Evolutionary conservation across 2,888 invertebrate species (phyloP).

Genomic region (Pteria penguin): DNA sequence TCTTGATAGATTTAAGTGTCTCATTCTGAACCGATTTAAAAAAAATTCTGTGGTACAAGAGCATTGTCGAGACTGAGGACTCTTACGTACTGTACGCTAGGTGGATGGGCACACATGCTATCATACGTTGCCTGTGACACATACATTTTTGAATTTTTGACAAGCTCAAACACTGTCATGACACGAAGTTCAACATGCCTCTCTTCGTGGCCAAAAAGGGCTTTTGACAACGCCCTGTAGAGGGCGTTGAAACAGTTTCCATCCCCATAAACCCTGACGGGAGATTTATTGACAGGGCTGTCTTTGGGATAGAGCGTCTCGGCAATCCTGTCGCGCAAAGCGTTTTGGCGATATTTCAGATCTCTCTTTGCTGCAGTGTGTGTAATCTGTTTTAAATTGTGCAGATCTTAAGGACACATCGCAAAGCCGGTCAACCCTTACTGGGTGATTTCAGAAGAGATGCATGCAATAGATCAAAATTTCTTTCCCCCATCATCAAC

Average conservation of each 20-base stretch:
- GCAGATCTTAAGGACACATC: background rate
- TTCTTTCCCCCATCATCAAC: background rate
- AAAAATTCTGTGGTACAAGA: background rate
- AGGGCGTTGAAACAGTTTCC: background rate
- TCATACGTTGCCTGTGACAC: constrained; percentile 9
- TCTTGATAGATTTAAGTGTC: constrained; percentile 3
- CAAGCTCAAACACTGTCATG: constrained; percentile 14
- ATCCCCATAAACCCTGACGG: background rate
- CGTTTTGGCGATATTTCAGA: background rate
- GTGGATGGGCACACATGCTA: constrained; percentile 6
- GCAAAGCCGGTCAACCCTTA: background rate
- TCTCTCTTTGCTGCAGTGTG: background rate
- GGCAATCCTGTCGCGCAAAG: background rate
- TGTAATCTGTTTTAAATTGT: background rate
- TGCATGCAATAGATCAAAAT: background rate
- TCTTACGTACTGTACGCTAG: constrained; percentile 13
- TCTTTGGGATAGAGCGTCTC: constrained; percentile 10
- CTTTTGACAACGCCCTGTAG: background rate
- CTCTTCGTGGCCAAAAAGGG: constrained; percentile 13
- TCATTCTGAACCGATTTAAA: constrained; percentile 18
- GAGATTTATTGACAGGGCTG: background rate
- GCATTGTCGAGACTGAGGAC: background rate
- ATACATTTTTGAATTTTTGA: constrained; percentile 2
- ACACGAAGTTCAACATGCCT: constrained; percentile 11
- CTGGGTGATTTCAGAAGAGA: background rate